phyloP scores from a whole-genome alignment of 2,113 vertebrate genomes.

The Beaufortia kweichowensis region DNA sequence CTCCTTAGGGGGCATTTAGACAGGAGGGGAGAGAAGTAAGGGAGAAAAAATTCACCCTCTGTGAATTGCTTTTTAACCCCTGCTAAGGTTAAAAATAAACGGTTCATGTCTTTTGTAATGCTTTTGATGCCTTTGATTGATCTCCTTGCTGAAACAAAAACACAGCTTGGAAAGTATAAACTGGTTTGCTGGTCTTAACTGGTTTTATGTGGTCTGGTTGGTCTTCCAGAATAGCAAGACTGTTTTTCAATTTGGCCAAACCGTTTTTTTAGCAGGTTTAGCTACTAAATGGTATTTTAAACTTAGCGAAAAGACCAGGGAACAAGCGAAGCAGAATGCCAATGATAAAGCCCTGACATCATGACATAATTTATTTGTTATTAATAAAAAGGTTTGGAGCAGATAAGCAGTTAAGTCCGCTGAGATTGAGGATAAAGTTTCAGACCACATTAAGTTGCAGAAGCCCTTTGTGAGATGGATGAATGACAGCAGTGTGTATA shows the following conservation, averaged over 20 bases:
- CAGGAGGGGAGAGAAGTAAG: conserved; percentile 18
- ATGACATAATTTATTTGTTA: not conserved
- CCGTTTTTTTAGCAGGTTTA: no score
- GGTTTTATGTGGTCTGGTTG: not conserved
- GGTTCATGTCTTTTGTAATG: conserved; percentile 5
- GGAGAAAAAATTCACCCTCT: not conserved
- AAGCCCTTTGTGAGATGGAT: not conserved
- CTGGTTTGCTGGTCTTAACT: no score
- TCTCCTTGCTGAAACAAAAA: no score
- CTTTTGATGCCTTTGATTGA: not conserved
- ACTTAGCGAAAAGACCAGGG: no score
- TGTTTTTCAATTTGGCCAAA: no score
- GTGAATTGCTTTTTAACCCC: conserved; percentile 2
- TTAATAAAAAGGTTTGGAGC: not conserved
- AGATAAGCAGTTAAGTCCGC: not conserved
- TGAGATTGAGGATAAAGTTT: not conserved
- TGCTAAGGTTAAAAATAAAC: not conserved
- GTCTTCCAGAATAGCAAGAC: no score
- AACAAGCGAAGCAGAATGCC: not conserved
- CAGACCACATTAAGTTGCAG: not conserved
- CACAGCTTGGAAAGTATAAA: no score
- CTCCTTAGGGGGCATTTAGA: conserved; percentile 11
- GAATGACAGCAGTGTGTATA: conserved; percentile 9
- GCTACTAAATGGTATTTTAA: no score
- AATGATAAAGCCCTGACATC: not conserved